A percentile compares a stretch with the other conserved stretches of the same genome.
phyloP scores from a whole-genome alignment of 2,888 invertebrate species.

The Itoplectis maculator region DNA sequence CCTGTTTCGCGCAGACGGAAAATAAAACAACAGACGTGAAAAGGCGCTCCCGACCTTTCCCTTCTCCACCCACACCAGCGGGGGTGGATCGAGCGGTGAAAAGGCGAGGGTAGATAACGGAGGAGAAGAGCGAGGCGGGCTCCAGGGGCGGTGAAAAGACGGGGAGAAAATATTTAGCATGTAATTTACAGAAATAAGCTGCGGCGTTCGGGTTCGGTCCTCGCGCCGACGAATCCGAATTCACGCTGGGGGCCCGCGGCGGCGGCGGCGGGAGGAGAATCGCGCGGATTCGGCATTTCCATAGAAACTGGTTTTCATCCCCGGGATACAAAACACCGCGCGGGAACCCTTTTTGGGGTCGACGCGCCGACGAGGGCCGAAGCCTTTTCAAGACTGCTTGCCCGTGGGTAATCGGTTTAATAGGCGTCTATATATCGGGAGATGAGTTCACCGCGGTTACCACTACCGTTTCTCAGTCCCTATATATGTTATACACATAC shows the following conservation, averaged over 20 bases:
- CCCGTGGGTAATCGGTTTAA: conserved; percentile 83
- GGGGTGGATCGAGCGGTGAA: conserved; percentile 32
- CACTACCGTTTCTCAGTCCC: conserved; percentile 53
- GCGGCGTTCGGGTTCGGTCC: conserved; percentile 52
- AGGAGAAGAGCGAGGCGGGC: not conserved
- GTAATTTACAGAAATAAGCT: conserved; percentile 66
- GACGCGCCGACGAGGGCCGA: conserved; percentile 62
- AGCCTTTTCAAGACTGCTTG: conserved; percentile 77
- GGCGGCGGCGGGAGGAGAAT: conserved; percentile 51
- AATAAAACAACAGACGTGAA: conserved; percentile 41
- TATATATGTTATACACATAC: conserved; percentile 18
- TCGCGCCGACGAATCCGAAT: conserved; percentile 57
- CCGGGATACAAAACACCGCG: conserved; percentile 50
- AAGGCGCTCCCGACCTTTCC: conserved; percentile 43
- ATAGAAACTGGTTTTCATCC: conserved; percentile 58
- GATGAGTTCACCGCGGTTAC: conserved; percentile 58
- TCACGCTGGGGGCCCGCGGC: conserved; percentile 55
- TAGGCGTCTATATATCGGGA: conserved; percentile 74
- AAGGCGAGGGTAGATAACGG: conserved; percentile 11
- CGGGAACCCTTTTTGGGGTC: conserved; percentile 72
- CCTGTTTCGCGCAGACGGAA: conserved; percentile 30
- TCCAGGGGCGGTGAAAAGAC: conserved; percentile 33
- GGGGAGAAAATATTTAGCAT: conserved; percentile 61
- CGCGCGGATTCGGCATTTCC: conserved; percentile 66
- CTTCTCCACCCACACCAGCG: not conserved